phyloP scores from a whole-genome alignment of 2,888 invertebrate species.

The Exocentrus adspersus region DNA sequence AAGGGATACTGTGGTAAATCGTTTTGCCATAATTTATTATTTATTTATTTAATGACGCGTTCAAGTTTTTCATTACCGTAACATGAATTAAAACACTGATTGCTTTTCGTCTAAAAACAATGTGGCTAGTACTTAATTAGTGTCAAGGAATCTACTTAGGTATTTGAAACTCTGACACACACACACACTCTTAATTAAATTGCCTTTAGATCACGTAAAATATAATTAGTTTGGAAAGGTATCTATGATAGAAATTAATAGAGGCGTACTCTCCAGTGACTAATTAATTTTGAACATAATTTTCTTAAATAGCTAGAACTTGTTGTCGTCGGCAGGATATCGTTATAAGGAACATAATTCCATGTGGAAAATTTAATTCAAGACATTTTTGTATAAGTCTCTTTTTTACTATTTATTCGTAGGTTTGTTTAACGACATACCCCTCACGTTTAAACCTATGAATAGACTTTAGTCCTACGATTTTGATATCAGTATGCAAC shows the following conservation, averaged over 20 bases:
- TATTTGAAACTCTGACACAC: neutral
- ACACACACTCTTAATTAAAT: conserved; percentile 5
- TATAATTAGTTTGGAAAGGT: conserved; percentile 6
- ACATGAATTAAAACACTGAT: no score
- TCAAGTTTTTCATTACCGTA: no score
- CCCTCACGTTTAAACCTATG: no score
- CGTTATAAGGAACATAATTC: neutral
- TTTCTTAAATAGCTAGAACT: neutral
- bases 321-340: neutral
- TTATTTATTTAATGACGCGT: no score
- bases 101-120: neutral
- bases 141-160: neutral
- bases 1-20: no score
- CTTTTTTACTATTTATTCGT: no score
- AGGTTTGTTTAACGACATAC: no score
- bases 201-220: conserved; percentile 3
- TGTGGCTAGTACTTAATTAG: conserved; percentile 3
- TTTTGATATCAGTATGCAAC: neutral
- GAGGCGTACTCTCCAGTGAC: neutral
- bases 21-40: no score
- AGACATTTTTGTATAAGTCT: no score
- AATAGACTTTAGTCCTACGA: no score
- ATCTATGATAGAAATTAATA: conserved; percentile 18
- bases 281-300: conserved; percentile 17
- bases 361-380: no score